Evolutionary conservation across 2,797 vertebrate genomes (phyloP).

Genomic region (Cheirogaleus major): DNA sequence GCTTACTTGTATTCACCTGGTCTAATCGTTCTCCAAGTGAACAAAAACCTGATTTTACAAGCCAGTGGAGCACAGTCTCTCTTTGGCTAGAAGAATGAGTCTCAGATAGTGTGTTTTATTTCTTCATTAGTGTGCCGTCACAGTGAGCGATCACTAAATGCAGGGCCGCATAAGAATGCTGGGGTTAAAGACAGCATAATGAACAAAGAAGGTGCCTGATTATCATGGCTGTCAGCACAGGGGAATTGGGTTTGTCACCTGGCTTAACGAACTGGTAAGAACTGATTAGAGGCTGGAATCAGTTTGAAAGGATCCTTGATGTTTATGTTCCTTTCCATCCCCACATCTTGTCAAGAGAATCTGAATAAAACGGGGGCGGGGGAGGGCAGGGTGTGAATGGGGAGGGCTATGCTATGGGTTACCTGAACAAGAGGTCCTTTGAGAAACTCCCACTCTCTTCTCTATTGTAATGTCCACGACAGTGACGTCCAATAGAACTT

Average conservation of each 20-base stretch:
- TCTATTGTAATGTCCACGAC: background rate
- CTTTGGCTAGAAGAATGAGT: constrained; percentile 86
- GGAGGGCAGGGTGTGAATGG: background rate
- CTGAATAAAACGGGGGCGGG: background rate
- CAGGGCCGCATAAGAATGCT: constrained; percentile 89
- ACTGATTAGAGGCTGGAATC: constrained; percentile 84
- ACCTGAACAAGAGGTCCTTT: constrained; percentile 24
- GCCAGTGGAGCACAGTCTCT: constrained; percentile 88
- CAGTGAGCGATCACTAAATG: constrained; percentile 91
- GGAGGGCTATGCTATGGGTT: background rate
- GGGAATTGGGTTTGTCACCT: constrained; percentile 89
- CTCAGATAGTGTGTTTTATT: constrained; percentile 90
- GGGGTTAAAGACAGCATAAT: constrained; percentile 88
- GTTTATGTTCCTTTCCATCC: constrained; percentile 80
- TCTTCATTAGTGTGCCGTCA: constrained; percentile 92
- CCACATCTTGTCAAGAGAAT: constrained; percentile 74
- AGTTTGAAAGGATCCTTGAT: constrained; percentile 83
- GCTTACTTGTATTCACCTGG: constrained; percentile 83
- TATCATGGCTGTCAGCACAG: constrained; percentile 87
- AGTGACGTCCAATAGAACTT: background rate
- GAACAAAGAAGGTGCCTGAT: constrained; percentile 88
- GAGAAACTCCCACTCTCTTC: constrained; percentile 11
- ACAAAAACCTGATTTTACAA: constrained; percentile 90
- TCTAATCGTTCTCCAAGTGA: constrained; percentile 83
- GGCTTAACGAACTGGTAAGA: constrained; percentile 88